Percentiles rank a stretch among this genome's conserved stretches.
Conservation (phyloP, 2,888 invertebrate genomes). For the Tuta absoluta region DNA sequence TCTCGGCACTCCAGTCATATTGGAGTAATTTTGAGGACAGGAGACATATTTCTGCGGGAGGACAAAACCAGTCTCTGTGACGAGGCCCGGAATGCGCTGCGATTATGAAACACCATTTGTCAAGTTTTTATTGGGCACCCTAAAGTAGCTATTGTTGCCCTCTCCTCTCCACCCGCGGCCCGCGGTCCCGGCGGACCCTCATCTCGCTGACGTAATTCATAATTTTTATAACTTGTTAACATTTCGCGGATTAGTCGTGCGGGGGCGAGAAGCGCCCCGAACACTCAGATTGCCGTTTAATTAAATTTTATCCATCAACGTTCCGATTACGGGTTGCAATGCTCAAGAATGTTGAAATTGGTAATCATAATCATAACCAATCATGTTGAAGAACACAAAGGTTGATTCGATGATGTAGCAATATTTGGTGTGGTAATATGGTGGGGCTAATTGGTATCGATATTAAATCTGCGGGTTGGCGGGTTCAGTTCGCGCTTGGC, state of each 20-base stretch:
- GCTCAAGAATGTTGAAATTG: background rate
- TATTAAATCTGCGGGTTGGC: conserved; percentile 53
- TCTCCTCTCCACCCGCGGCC: conserved; percentile 34
- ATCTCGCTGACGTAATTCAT: conserved; percentile 71
- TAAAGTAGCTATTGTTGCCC: conserved; percentile 68
- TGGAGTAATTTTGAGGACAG: conserved; percentile 50
- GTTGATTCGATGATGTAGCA: conserved; percentile 3
- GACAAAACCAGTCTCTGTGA: conserved; percentile 65
- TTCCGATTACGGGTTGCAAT: background rate
- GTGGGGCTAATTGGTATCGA: conserved; percentile 37
- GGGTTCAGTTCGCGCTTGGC: conserved; percentile 65
- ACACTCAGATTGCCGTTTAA: conserved; percentile 47
- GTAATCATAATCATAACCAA: background rate
- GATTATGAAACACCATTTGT: conserved; percentile 81
- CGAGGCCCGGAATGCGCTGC: conserved; percentile 73
- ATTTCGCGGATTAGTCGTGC: conserved; percentile 55
- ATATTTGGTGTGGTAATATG: conserved; percentile 13
- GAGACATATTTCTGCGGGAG: conserved; percentile 60
- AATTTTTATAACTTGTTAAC: conserved; percentile 79
- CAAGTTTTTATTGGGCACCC: conserved; percentile 81
- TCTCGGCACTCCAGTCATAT: background rate
- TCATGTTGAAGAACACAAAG: background rate
- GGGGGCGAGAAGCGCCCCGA: conserved; percentile 29
- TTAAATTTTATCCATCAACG: conserved; percentile 47
- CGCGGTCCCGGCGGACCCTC: conserved; percentile 60